Conservation (phyloP, 2,888 invertebrate genomes). For the Entomobrya proxima region DNA sequence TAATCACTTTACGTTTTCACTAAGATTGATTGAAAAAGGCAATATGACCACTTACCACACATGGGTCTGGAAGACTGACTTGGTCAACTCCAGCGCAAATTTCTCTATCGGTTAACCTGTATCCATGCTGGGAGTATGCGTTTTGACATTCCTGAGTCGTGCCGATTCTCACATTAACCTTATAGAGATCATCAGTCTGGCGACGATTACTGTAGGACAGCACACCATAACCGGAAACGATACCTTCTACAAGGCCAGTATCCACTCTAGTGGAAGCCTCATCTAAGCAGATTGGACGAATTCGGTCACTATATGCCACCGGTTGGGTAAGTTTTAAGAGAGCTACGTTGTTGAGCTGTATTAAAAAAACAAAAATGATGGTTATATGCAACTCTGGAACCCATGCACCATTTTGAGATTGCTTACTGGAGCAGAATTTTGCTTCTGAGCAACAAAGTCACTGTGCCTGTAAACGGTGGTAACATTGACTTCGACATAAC, state of each 20-base stretch:
- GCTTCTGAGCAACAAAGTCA: constrained; percentile 88
- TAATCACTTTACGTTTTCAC: not conserved
- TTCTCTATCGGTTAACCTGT: constrained; percentile 59
- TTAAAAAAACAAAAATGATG: no score
- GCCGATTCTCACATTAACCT: constrained; percentile 91
- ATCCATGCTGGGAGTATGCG: constrained; percentile 78
- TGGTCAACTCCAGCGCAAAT: constrained; percentile 67
- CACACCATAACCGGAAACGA: constrained; percentile 70
- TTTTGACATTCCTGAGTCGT: constrained; percentile 86
- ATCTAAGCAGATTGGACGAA: constrained; percentile 89
- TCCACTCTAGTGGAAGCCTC: constrained; percentile 74
- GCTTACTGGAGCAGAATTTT: constrained; percentile 76
- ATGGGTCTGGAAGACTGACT: constrained; percentile 56
- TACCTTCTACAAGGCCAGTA: constrained; percentile 66
- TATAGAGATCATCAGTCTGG: constrained; percentile 88
- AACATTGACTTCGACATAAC: constrained; percentile 87
- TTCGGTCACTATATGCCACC: constrained; percentile 84
- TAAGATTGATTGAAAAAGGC: not conserved
- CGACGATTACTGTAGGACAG: constrained; percentile 83
- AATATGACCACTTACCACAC: constrained; percentile 31
- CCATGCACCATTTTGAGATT: not conserved
- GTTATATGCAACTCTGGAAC: not conserved
- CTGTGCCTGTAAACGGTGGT: constrained; percentile 89
- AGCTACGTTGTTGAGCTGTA: constrained; percentile 64
- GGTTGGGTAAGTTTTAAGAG: constrained; percentile 78